A percentile compares a stretch with the other conserved stretches of the same genome.
phyloP scores from a whole-genome alignment of 2,888 invertebrate species.

The Cartodere bifasciata region DNA sequence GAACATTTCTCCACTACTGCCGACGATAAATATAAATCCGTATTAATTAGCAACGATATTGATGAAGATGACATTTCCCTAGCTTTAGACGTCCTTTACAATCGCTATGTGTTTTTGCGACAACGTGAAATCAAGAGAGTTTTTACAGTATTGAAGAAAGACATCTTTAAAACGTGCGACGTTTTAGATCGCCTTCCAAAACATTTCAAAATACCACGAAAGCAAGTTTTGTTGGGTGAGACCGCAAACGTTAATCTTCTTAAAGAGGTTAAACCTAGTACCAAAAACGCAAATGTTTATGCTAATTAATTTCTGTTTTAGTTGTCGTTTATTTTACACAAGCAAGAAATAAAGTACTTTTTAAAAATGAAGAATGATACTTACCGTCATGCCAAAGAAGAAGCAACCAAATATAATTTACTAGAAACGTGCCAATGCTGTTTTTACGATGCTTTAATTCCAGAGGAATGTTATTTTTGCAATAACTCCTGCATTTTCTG shows the following conservation, averaged over 20 bases:
- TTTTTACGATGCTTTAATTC: constrained; percentile 39
- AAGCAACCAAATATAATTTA: constrained; percentile 28
- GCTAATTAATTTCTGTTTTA: constrained; percentile 13
- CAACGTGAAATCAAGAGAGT: constrained; percentile 22
- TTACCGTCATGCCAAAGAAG: constrained; percentile 24
- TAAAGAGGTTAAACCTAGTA: constrained; percentile 23
- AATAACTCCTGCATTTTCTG: constrained; percentile 32
- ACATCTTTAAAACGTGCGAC: constrained; percentile 22
- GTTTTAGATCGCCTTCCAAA: constrained; percentile 21
- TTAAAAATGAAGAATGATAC: constrained; percentile 23
- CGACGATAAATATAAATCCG: constrained; percentile 17
- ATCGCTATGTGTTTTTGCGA: constrained; percentile 22
- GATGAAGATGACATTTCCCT: constrained; percentile 18
- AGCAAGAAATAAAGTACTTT: constrained; percentile 24
- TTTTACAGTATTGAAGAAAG: constrained; percentile 20
- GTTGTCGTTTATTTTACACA: constrained; percentile 27
- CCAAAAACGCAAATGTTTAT: neutral
- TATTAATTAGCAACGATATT: constrained; percentile 17
- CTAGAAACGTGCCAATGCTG: constrained; percentile 41
- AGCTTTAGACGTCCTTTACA: constrained; percentile 23
- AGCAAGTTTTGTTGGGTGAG: constrained; percentile 8
- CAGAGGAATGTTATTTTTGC: constrained; percentile 31
- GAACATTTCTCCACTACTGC: constrained; percentile 20
- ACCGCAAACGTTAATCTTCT: constrained; percentile 25
- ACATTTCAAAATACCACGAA: constrained; percentile 17